Evolutionary conservation across 2,113 vertebrate genomes (phyloP).

Genomic region (Dasyurus viverrinus): DNA sequence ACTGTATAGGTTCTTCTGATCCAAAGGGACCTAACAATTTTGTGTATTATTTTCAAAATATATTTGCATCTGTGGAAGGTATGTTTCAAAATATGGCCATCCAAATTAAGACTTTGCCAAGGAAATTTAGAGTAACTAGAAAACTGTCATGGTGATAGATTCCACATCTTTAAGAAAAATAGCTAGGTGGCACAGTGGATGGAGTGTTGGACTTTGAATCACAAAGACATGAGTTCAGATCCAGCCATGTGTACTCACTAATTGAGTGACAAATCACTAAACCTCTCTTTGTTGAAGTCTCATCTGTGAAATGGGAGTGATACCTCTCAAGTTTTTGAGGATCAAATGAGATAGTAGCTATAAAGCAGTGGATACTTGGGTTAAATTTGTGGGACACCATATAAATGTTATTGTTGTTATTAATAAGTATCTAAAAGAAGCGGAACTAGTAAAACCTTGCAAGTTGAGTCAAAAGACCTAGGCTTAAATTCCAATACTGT

Average conservation of each 20-base stretch:
- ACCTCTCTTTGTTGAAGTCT: not conserved
- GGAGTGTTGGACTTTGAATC: not conserved
- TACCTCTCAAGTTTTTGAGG: not conserved
- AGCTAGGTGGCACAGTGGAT: not conserved
- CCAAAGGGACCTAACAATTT: constrained; percentile 27
- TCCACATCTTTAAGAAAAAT: constrained; percentile 1
- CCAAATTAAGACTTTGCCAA: not conserved
- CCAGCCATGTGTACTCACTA: not conserved
- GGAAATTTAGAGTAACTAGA: not conserved
- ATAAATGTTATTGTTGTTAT: not conserved
- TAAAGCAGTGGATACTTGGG: not conserved
- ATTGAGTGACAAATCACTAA: not conserved
- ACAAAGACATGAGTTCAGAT: not conserved
- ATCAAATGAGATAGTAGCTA: not conserved
- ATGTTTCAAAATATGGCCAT: constrained; percentile 9
- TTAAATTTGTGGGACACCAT: not conserved
- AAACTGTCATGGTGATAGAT: not conserved
- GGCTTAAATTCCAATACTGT: not conserved
- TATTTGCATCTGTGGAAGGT: constrained; percentile 25
- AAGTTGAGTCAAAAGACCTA: not conserved
- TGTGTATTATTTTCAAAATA: constrained; percentile 1
- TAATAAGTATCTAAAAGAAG: not conserved
- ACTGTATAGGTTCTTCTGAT: not conserved
- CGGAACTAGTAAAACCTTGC: not conserved
- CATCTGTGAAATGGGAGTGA: not conserved